Base-by-base conservation (phyloP, 2,113 vertebrate genomes). In the Corythoichthys haematopterus region DNA sequence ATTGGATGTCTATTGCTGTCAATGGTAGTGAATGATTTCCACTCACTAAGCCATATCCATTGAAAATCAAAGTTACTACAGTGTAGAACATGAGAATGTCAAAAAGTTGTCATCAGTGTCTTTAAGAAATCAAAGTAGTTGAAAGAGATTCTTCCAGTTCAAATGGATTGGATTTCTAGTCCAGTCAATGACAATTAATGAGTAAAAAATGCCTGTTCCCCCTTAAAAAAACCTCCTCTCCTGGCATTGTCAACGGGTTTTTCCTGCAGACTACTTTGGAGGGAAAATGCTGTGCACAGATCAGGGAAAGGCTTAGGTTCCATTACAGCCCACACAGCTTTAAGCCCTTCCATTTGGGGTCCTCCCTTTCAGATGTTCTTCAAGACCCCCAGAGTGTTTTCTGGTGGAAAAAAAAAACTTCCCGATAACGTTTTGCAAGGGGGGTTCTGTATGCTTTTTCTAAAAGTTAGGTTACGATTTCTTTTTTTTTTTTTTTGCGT, bases 321-420 rank as follows among this genome's bases (percentile, higher is more conserved):
- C 85, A 86, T 88, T 89, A 89, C 78, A 75, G 86, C 79, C 86
- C 85, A 85, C 90, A 85, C 81, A 82, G 81, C 84, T 90, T 91
- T 85, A 91, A 89, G 87, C 75, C 73, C 61, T 80, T 85, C 75
- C 69, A 80, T 79, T 88, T 80, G 83, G 79, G 85, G 86, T 84
- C 83, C 86, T 90, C 88, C 88, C 88, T 73, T 85, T 85, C 68
- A 47, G 73, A 78, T 70, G 79, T 76, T 82, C 72, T 74, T 65
- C 71, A 69, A 71, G 84, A 83, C 72, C 70, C 76, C 75, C 58
- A 69, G 80, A 70, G 72, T 75, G 78, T 72, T 45, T 66, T 71
- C 71, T 71, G 65, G 70, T 70, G 71, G 80, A 55, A 74, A 70
- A 61, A 58, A 60, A 48, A 80, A 40, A 71, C 58, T 14, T 50